Percentiles rank a stretch among this genome's conserved stretches.
These are phyloP conservation scores for Xiphophorus maculatus DNA, from an alignment of 2,113 vertebrate genomes.

Conservation along the genomic window DNA sequence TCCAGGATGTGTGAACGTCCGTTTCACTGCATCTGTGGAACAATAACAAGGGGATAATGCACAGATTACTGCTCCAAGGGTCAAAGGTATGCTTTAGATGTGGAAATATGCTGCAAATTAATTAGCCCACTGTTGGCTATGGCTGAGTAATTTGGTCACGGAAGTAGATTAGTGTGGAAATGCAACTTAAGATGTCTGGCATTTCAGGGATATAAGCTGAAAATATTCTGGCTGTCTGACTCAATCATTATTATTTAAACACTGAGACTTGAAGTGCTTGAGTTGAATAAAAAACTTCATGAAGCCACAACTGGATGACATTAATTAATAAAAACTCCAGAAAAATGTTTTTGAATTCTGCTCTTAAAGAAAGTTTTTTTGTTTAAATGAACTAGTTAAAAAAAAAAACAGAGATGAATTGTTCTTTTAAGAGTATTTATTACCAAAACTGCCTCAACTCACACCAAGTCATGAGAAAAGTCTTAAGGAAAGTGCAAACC, in stretches of 20 bases:
- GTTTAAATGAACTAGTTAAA: slow-evolving; percentile 38
- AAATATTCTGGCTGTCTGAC: slow-evolving; percentile 52
- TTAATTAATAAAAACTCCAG: slow-evolving; percentile 36
- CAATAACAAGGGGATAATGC: slow-evolving; percentile 78
- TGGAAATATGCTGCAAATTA: slow-evolving; percentile 75
- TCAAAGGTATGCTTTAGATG: slow-evolving; percentile 74
- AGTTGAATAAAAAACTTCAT: slow-evolving; percentile 31
- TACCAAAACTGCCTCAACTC: slow-evolving; percentile 20
- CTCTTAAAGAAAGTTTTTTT: slow-evolving; percentile 29
- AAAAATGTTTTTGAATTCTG: slow-evolving; percentile 34
- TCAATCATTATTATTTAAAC: slow-evolving; percentile 30
- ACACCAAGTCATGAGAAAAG: slow-evolving; percentile 24
- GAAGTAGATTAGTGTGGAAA: slow-evolving; percentile 72
- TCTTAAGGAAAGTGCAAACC: slow-evolving; percentile 16
- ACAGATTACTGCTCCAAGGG: slow-evolving; percentile 69
- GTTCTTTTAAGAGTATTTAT: slow-evolving; percentile 34
- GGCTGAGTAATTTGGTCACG: slow-evolving; percentile 55
- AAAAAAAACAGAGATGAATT: slow-evolving; percentile 32
- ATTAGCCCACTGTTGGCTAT: slow-evolving; percentile 75
- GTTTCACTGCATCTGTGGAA: slow-evolving; percentile 66
- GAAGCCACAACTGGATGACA: slow-evolving; percentile 43
- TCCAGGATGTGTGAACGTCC: slow-evolving; percentile 68
- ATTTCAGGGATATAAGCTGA: slow-evolving; percentile 60
- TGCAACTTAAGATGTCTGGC: slow-evolving; percentile 71
- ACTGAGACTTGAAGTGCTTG: slow-evolving; percentile 24